A percentile compares a stretch with the other conserved stretches of the same genome.
Conservation (phyloP, 2,888 invertebrate species). For the Cepaea hortensis region DNA sequence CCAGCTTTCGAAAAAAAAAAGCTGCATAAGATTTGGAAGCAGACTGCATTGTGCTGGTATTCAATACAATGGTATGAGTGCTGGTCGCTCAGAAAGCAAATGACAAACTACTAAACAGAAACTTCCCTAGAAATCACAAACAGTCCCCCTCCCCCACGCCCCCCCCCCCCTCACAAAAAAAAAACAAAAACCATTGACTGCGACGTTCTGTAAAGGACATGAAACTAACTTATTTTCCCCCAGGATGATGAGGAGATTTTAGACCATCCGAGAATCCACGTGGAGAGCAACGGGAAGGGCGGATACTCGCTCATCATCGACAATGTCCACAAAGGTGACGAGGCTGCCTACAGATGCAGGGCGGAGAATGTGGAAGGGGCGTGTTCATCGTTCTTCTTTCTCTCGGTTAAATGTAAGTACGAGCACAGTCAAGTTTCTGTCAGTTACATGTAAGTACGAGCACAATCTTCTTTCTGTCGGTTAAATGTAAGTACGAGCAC, state of each 20-base stretch:
- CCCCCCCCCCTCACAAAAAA: no score
- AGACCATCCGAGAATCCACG: conserved; percentile 57
- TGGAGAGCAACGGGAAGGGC: conserved; percentile 58
- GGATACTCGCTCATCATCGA: conserved; percentile 59
- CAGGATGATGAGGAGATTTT: conserved; percentile 59
- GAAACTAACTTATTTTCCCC: background rate
- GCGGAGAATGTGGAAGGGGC: conserved; percentile 69
- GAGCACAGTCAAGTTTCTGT: background rate
- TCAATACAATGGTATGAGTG: no score
- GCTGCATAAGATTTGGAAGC: no score
- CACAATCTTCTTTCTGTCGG: background rate
- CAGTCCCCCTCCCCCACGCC: no score
- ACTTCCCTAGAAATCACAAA: no score
- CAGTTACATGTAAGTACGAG: background rate
- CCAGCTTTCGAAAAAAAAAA: no score
- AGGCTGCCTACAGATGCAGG: conserved; percentile 65
- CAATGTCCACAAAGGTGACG: conserved; percentile 65
- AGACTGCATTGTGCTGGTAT: no score
- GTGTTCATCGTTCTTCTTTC: conserved; percentile 65
- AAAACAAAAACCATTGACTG: no score
- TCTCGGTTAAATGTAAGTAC: conserved; percentile 57
- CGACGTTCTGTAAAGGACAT: background rate
- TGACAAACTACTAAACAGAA: no score
- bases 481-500: background rate
- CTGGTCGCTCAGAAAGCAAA: no score